These are phyloP conservation scores for Theodoxus fluviatilis DNA, from an alignment of 2,888 invertebrate species.

Conservation along the genomic window DNA sequence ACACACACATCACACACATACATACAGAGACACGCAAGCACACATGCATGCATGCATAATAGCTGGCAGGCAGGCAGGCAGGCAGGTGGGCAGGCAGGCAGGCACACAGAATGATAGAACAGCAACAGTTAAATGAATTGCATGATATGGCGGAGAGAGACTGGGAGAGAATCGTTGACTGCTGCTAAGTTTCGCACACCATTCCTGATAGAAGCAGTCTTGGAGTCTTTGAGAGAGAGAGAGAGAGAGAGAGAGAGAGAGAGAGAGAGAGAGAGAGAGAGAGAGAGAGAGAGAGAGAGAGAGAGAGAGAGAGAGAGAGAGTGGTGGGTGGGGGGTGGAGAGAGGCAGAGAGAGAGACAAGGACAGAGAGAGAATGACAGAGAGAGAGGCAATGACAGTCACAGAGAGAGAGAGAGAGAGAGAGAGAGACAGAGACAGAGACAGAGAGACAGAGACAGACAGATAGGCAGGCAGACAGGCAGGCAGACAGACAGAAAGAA, in stretches of 20 bases:
- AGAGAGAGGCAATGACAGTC: background rate
- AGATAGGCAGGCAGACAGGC: background rate
- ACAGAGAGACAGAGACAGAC: background rate
- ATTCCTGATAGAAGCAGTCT: too few relatives aligned
- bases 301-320: background rate
- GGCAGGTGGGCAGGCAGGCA: background rate
- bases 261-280: background rate
- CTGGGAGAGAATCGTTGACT: background rate
- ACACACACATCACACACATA: background rate
- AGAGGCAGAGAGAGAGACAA: background rate
- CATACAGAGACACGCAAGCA: background rate
- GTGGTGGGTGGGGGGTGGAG: background rate
- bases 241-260: background rate
- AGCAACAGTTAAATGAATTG: background rate
- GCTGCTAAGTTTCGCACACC: too few relatives aligned
- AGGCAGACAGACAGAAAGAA: background rate
- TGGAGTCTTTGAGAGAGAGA: too few relatives aligned
- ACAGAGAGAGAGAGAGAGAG: background rate
- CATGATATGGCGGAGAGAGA: background rate
- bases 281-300: background rate
- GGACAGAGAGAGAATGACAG: background rate
- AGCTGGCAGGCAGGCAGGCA: constrained; percentile 3
- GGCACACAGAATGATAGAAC: background rate
- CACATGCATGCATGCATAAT: background rate
- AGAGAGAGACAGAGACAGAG: background rate